Evolutionary conservation across 2,797 vertebrate species (phyloP).

Genomic region (Karalla daura): DNA sequence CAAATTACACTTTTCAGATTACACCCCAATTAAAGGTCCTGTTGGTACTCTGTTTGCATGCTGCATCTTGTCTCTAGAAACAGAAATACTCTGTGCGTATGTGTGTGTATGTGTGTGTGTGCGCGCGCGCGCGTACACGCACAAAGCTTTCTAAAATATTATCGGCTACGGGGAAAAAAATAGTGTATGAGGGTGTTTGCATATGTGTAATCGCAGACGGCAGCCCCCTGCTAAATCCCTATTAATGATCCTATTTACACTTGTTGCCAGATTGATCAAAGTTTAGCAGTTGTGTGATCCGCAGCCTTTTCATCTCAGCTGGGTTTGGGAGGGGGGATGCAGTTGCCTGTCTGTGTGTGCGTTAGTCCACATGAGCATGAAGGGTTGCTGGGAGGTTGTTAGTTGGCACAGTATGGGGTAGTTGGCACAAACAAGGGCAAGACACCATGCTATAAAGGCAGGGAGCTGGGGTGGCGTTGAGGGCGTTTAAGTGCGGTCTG

Average conservation of each 20-base stretch:
- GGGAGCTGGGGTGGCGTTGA: conserved; percentile 43
- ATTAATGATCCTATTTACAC: conserved; percentile 85
- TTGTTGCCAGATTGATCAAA: conserved; percentile 84
- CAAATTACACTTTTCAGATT: conserved; percentile 78
- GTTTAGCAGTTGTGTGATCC: conserved; percentile 76
- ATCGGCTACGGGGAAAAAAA: conserved; percentile 11
- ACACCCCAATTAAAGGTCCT: conserved; percentile 80
- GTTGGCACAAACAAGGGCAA: conserved; percentile 73
- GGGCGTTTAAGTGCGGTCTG: conserved; percentile 42
- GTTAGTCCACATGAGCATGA: conserved; percentile 38
- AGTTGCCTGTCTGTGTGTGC: conserved; percentile 10
- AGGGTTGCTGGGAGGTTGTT: conserved; percentile 60
- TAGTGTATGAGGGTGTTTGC: conserved; percentile 54
- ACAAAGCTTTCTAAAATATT: conserved; percentile 47
- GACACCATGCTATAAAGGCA: conserved; percentile 68
- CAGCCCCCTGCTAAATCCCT: conserved; percentile 76
- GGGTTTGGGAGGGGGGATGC: conserved; percentile 37
- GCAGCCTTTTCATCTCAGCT: conserved; percentile 75
- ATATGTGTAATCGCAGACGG: conserved; percentile 72
- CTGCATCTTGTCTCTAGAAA: conserved; percentile 51
- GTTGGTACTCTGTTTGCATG: conserved; percentile 47
- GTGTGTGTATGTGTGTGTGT: background rate
- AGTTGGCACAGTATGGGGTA: conserved; percentile 70
- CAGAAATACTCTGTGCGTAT: conserved; percentile 36
- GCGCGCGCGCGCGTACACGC: conserved; percentile 3